Evolutionary conservation across 2,113 vertebrate species (phyloP), one percentile per base, ranked within the genome.

Genomic region (Dasyurus viverrinus): DNA sequence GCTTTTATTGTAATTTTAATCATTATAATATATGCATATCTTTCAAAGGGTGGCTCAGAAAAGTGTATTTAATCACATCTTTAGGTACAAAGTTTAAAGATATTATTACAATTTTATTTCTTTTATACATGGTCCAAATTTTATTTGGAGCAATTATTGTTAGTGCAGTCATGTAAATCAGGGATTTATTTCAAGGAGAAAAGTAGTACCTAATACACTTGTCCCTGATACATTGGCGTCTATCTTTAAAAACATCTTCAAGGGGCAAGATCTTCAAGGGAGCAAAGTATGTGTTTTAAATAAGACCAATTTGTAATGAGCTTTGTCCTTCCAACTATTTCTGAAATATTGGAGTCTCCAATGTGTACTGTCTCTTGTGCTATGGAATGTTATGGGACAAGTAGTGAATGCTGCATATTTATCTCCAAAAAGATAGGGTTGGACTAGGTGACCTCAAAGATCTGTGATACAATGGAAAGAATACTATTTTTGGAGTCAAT

Each of bases 31-130:
- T 23, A 94, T 93, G 0, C n/a, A 0, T 3, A 94, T 54, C 91
- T 42, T 23, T 84, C n/a, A 84, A 84, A 84, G n/a, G 19, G 23
- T 42, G 68, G 68, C n/a, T 42, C 68, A 84, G 19, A 84, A 42
- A 84, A 5, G 16, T 42, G 4, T 42, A 84, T 42, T 84, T 84
- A 84, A 84, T 42, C n/a, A 89, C 12, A 0, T 89, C 36, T 97
- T 8, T 50, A 84, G 97, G 91, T 9, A 52, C 92, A 93, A 92
- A 90, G 25, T 12, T 94, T 91, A 96, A 95, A 92, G 95, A 36
- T 14, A 54, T 10, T 93, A 95, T 90, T 97, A 48, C 97, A 95
- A 92, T 48, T 96, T 92, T 46, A 46, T 94, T 98, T 90, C 91
- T 2, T 16, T 3, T 0, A 89, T 57, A 25, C n/a, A 22, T 1